These are phyloP conservation scores for Monopterus albus DNA, from an alignment of 2,113 vertebrate genomes.

Conservation along the genomic window DNA sequence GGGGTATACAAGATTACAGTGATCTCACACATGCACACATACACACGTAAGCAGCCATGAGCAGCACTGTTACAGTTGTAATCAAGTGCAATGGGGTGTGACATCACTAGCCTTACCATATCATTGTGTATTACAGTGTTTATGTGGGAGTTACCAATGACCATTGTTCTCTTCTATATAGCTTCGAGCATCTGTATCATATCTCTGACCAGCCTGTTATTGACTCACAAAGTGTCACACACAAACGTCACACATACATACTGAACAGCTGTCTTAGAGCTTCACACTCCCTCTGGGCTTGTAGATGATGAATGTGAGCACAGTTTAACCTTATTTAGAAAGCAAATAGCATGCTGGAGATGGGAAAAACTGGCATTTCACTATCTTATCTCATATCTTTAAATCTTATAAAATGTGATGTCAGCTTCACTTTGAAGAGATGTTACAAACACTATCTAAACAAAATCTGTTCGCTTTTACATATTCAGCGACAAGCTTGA, in stretches of 20 bases:
- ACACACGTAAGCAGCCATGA: conserved; percentile 37
- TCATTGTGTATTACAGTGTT: conserved; percentile 37
- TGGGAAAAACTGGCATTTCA: conserved; percentile 26
- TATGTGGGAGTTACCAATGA: conserved; percentile 41
- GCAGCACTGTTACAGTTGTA: conserved; percentile 32
- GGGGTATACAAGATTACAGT: conserved; percentile 47
- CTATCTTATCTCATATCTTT: conserved; percentile 14
- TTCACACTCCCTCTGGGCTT: conserved; percentile 44
- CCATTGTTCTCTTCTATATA: conserved; percentile 11
- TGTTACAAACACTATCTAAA: conserved; percentile 16
- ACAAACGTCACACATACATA: conserved; percentile 34
- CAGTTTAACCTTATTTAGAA: conserved; percentile 47
- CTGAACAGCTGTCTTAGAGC: conserved; percentile 41
- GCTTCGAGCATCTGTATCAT: conserved; percentile 15
- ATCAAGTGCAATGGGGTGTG: conserved; percentile 58
- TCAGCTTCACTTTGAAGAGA: conserved; percentile 10
- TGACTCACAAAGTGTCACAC: background rate
- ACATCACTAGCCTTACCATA: conserved; percentile 28
- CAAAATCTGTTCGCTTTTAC: background rate
- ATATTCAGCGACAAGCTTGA: conserved; percentile 12
- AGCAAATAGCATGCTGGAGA: conserved; percentile 26
- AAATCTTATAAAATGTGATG: conserved; percentile 22
- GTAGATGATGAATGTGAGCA: conserved; percentile 49
- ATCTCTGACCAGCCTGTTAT: conserved; percentile 12
- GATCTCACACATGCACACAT: too few species aligned